phyloP scores from a whole-genome alignment of 2,888 invertebrate species.

The Melanchra persicariae region DNA sequence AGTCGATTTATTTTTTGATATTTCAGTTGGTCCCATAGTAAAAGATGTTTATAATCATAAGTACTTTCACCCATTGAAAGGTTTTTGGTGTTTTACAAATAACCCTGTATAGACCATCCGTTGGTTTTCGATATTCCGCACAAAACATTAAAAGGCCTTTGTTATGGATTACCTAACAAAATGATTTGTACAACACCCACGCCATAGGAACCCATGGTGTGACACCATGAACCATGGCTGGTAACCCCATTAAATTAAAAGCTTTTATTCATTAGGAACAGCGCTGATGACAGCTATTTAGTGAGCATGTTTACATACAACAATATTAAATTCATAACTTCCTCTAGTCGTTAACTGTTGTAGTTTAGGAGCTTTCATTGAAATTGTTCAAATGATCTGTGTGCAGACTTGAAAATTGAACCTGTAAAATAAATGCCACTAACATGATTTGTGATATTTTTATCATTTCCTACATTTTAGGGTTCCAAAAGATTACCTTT shows the following conservation, averaged over 20 bases:
- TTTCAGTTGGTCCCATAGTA: too few species aligned
- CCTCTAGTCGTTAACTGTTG: conserved; percentile 18
- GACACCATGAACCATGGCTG: conserved; percentile 25
- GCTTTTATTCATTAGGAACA: conserved; percentile 53
- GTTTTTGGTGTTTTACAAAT: too few species aligned
- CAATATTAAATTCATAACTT: conserved; percentile 54
- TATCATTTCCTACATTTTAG: too few species aligned
- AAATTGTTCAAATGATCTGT: neutral
- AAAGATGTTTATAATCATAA: too few species aligned
- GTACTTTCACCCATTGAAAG: too few species aligned
- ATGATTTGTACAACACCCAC: conserved; percentile 49
- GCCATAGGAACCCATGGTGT: conserved; percentile 18
- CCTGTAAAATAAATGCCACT: too few species aligned
- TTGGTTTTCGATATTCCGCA: neutral
- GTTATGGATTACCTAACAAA: conserved; percentile 9
- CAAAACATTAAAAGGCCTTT: neutral
- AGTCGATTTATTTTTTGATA: too few species aligned
- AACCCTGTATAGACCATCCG: too few species aligned
- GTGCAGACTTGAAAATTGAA: too few species aligned
- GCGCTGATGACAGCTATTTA: conserved; percentile 54
- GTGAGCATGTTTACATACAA: conserved; percentile 37
- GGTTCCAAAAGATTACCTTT: too few species aligned
- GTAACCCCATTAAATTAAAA: conserved; percentile 54
- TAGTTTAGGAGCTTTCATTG: conserved; percentile 25
- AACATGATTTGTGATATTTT: too few species aligned